A percentile compares a stretch with the other conserved stretches of the same genome.
Evolutionary conservation across 2,888 invertebrate genomes (phyloP).

Genomic region (Phengaris alcon): DNA sequence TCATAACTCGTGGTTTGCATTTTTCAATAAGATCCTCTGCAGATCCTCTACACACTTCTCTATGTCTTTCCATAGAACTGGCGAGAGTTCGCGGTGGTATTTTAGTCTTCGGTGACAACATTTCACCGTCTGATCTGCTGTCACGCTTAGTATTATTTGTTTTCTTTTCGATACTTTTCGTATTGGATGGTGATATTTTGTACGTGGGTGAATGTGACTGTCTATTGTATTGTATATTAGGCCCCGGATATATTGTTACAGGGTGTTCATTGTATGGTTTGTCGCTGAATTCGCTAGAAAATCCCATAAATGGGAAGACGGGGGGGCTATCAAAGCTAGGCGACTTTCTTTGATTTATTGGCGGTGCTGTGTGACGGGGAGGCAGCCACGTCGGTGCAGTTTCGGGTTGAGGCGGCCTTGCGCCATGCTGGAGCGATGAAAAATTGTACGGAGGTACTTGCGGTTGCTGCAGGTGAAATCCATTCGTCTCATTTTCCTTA

Average conservation of each 20-base stretch:
- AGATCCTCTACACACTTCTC: constrained; percentile 86
- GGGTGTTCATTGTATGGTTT: constrained; percentile 82
- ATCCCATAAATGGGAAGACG: constrained; percentile 74
- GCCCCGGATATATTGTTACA: constrained; percentile 83
- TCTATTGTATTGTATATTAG: constrained; percentile 63
- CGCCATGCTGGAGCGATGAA: constrained; percentile 83
- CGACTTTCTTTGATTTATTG: constrained; percentile 57
- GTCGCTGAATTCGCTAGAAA: constrained; percentile 71
- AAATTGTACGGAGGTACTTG: constrained; percentile 82
- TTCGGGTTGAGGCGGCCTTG: constrained; percentile 63
- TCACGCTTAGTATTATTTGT: constrained; percentile 56
- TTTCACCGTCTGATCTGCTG: constrained; percentile 66
- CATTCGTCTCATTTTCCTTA: constrained; percentile 66
- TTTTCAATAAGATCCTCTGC: constrained; percentile 69
- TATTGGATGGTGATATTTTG: constrained; percentile 68
- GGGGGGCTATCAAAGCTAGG: constrained; percentile 70
- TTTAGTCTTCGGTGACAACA: constrained; percentile 73
- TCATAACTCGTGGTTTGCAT: constrained; percentile 59
- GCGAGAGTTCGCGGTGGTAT: constrained; percentile 85
- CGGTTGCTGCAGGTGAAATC: constrained; percentile 75
- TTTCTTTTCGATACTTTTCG: constrained; percentile 61
- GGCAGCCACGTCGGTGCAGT: constrained; percentile 66
- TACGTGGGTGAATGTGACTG: constrained; percentile 69
- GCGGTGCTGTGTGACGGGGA: constrained; percentile 53
- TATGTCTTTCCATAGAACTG: constrained; percentile 86